phyloP scores from a whole-genome alignment of 2,888 invertebrate genomes.

The Dryadula phaetusa region DNA sequence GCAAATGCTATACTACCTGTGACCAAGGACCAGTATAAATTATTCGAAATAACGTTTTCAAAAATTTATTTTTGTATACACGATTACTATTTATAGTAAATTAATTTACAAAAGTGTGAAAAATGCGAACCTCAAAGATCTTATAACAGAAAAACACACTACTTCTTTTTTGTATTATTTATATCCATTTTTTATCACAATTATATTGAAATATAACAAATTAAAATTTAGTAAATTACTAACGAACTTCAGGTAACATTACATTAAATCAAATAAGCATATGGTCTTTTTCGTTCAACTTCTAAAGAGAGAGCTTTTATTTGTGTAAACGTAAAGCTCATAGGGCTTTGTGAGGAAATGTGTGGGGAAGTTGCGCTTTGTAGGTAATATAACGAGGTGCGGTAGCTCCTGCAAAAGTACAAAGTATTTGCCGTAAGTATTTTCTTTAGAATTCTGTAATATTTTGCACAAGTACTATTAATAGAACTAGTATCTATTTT shows the following conservation, averaged over 20 bases:
- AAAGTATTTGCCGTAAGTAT: not conserved
- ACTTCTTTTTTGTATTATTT: too few species aligned
- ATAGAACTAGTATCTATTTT: too few species aligned
- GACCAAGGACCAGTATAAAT: too few species aligned
- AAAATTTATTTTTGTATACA: too few species aligned
- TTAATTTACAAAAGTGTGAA: too few species aligned
- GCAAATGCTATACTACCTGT: too few species aligned
- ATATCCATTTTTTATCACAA: too few species aligned
- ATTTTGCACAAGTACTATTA: not conserved
- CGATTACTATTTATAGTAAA: too few species aligned
- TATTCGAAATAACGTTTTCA: too few species aligned
- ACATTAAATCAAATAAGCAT: not conserved
- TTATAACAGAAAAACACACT: too few species aligned
- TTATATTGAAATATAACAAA: not conserved
- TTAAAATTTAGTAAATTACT: not conserved
- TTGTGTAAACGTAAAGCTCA: not conserved
- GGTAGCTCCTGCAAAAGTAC: slow-evolving; percentile 1
- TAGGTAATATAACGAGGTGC: slow-evolving; percentile 10
- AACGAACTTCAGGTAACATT: not conserved
- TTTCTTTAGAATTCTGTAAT: not conserved
- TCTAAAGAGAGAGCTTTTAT: slow-evolving; percentile 15
- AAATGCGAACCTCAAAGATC: too few species aligned
- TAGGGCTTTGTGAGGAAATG: not conserved
- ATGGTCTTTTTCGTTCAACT: not conserved
- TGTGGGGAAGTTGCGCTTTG: not conserved